Evolutionary conservation across 2,797 vertebrate genomes (phyloP), one percentile per base, ranked within the genome.

Genomic region (Alcedo atthis): DNA sequence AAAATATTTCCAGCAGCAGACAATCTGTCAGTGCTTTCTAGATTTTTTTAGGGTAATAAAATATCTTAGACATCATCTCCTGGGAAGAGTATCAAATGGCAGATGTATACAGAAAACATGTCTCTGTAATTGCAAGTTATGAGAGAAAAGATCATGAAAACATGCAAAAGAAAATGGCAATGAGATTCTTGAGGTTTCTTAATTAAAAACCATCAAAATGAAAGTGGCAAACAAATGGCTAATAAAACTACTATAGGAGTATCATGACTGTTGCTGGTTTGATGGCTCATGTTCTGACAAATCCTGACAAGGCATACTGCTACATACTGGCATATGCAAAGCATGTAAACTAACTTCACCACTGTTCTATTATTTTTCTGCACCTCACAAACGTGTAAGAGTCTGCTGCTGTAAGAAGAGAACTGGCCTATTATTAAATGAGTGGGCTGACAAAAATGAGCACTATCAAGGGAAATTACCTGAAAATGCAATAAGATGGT

Each of bases 81-180:
- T 77, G 33, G n/a, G 68, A 74, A 63, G 43, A 9, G 14, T 88
- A 82, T 48, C 59, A 85, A 86, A 81, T 87, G 35, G 45, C 61
- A 89, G 25, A 88, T 25, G 42, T 67, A 70, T 18, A 86, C 8
- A 80, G 53, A 87, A 91, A 89, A 61, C 33, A 64, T 58, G 81
- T 85, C 18, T 64, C 73, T 32, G 70, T 90, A 93, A 87, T 37
- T 70, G 25, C 19, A 75, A 71, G 46, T 68, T 77, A 85, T 17
- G 46, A 90, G 20, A 85, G 53, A 13, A 54, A 92, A 10, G 46
- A 90, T 68, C 35, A 82, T 24, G 57, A 77, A 93, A 95, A 85
- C 30, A 64, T 25, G 40, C 30, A 61, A 49, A 82, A 85, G 42
- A 58, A 81, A 67, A 68, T 20, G 2, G 21, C 54, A 32, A 45